A percentile compares a stretch with the other conserved stretches of the same genome.
Conservation (phyloP, 2,113 vertebrate species). For the Cyprinodon brontotheroides region DNA sequence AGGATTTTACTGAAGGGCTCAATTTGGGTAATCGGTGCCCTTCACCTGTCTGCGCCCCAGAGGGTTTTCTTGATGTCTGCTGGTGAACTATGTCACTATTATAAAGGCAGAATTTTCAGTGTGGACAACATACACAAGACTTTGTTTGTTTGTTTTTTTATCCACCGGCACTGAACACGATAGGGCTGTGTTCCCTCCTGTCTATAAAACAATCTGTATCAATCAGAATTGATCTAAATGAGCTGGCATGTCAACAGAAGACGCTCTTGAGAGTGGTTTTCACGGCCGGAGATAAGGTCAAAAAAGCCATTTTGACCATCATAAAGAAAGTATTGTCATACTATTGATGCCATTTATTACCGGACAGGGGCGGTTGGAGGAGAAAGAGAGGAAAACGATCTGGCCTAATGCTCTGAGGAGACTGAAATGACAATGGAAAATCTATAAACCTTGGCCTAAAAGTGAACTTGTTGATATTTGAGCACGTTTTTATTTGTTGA, state of each 20-base stretch:
- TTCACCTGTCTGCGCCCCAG: constrained; percentile 12
- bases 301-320: constrained; percentile 70
- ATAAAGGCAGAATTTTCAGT: constrained; percentile 22
- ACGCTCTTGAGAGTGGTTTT: constrained; percentile 59
- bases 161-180: constrained; percentile 24
- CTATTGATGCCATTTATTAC: constrained; percentile 77
- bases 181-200: constrained; percentile 23
- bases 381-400: constrained; percentile 43
- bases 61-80: neutral
- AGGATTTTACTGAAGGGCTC: constrained; percentile 55
- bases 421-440: constrained; percentile 68
- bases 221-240: constrained; percentile 71
- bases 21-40: constrained; percentile 49
- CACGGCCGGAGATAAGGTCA: constrained; percentile 68
- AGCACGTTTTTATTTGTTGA: constrained; percentile 70
- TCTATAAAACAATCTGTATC: constrained; percentile 66
- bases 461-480: constrained; percentile 67
- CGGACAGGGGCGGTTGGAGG: constrained; percentile 45
- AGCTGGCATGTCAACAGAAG: constrained; percentile 65
- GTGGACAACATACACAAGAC: constrained; percentile 2
- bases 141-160: neutral
- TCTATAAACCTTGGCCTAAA: constrained; percentile 72
- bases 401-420: constrained; percentile 50
- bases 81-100: constrained; percentile 32
- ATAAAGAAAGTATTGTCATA: constrained; percentile 66